Evolutionary conservation across 1,140 invertebrate species (phyloP), one percentile per base, ranked within the genome.

Genomic region (Helicorthomorpha holstii): DNA sequence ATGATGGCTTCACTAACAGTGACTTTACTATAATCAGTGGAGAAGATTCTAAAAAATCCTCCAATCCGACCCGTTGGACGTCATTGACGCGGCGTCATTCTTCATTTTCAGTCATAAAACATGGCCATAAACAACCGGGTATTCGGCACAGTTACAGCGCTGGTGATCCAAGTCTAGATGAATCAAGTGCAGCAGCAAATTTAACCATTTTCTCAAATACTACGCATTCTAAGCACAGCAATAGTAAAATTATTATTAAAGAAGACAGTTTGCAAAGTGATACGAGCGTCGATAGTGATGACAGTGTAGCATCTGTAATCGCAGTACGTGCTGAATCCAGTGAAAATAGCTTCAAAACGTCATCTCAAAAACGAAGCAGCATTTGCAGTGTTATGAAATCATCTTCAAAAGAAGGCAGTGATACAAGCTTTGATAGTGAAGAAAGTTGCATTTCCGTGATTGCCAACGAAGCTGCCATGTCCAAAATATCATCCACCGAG

Each of bases 381-480:
- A 7, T 46, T 46, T 7, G 19, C 7, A 22, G 44, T 4, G 4
- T 46, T 7, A 10, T 4, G 4, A 7, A 4, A 19, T 7, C 4
- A 7, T 63, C 85, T 0, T 87, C 85, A 1, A 92, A 91, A 68
- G 85, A 91, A 61, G 87, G 83, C 61, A 90, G 86, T 64, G 87
- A 92, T 60, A 91, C 88, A 0, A 90, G 86, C 66, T 81, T 92
- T 1, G 87, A 92, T 65, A 89, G 85, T 1, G 86, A 92, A 67
- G 87, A 92, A 59, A 88, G 84, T 67, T 87, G 89, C 63, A 85
- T 85, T 27, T 89, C 85, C 46, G 87, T 91, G 7, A 91, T 91
- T 60, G 89, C 81, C 61, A 34, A 7, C 7, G 29, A 34, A 16
- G 7, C 29, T 34, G 16, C 7, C 16, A 16, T 7, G 29, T 7